A percentile compares a stretch with the other conserved stretches of the same genome.
Evolutionary conservation across 1,140 invertebrate genomes (phyloP).

Genomic region (Belonocnema kinseyi): DNA sequence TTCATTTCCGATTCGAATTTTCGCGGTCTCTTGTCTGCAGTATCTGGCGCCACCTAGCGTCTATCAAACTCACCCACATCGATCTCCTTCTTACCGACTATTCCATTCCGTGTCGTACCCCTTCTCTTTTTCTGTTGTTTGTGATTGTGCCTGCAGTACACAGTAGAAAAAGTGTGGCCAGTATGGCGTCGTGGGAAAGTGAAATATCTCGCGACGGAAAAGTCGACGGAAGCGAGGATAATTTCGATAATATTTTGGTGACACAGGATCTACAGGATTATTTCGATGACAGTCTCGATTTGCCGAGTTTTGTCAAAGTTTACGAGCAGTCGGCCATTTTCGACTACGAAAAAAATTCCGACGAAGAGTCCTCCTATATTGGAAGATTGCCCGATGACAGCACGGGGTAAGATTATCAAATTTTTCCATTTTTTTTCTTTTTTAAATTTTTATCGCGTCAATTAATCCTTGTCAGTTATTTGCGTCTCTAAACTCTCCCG

Average conservation of each 20-base stretch:
- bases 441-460: background rate
- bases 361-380: constrained; percentile 66
- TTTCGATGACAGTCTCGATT: constrained; percentile 77
- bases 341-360: constrained; percentile 65
- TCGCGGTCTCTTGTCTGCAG: too few relatives aligned
- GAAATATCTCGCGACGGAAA: constrained; percentile 65
- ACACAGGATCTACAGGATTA: constrained; percentile 78
- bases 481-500: background rate
- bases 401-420: constrained; percentile 58
- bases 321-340: constrained; percentile 73
- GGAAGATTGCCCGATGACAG: constrained; percentile 68
- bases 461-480: background rate
- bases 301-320: constrained; percentile 75
- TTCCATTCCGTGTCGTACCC: too few relatives aligned
- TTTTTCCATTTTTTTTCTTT: background rate
- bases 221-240: constrained; percentile 58
- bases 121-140: background rate
- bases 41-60: too few relatives aligned
- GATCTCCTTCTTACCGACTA: too few relatives aligned
- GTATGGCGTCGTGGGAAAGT: constrained; percentile 73
- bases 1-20: too few relatives aligned
- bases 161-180: constrained; percentile 70
- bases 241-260: constrained; percentile 72
- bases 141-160: constrained; percentile 30
- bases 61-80: too few relatives aligned